These are phyloP conservation scores for Drosophila sordidula DNA, from an alignment of 2,888 invertebrate genomes.

Conservation along the genomic window DNA sequence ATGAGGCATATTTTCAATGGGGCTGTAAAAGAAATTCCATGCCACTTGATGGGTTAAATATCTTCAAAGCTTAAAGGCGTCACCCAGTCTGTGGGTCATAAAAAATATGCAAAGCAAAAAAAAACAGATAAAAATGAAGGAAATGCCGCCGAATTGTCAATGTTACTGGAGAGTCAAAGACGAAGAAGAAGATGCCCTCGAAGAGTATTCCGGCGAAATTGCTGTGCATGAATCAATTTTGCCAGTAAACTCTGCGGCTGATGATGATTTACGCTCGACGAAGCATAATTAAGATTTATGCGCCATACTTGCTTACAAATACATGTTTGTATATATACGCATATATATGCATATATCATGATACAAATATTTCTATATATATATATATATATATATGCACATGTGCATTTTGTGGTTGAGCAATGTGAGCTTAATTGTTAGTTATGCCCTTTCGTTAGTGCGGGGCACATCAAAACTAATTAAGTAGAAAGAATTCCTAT, in stretches of 20 bases:
- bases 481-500: conserved; percentile 74
- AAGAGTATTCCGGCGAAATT: conserved; percentile 46
- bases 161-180: conserved; percentile 30
- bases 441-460: conserved; percentile 66
- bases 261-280: conserved; percentile 80
- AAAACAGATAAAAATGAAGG: conserved; percentile 4
- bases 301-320: conserved; percentile 55
- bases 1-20: conserved; percentile 26
- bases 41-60: conserved; percentile 47
- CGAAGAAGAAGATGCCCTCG: conserved; percentile 14
- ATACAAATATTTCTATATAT: not conserved
- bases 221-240: conserved; percentile 70
- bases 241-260: conserved; percentile 51
- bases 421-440: conserved; percentile 70
- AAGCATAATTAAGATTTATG: conserved; percentile 81
- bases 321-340: conserved; percentile 14
- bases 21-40: conserved; percentile 15
- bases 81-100: conserved; percentile 62
- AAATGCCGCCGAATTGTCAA: conserved; percentile 62
- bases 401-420: conserved; percentile 41
- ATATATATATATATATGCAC: conserved; percentile 7
- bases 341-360: not conserved
- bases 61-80: conserved; percentile 30
- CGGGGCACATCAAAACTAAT: conserved; percentile 71
- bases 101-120: conserved; percentile 35